A percentile compares a stretch with the other conserved stretches of the same genome.
Evolutionary conservation across 2,888 invertebrate species (phyloP).

Genomic region (Drosophila nr. perissopoda): DNA sequence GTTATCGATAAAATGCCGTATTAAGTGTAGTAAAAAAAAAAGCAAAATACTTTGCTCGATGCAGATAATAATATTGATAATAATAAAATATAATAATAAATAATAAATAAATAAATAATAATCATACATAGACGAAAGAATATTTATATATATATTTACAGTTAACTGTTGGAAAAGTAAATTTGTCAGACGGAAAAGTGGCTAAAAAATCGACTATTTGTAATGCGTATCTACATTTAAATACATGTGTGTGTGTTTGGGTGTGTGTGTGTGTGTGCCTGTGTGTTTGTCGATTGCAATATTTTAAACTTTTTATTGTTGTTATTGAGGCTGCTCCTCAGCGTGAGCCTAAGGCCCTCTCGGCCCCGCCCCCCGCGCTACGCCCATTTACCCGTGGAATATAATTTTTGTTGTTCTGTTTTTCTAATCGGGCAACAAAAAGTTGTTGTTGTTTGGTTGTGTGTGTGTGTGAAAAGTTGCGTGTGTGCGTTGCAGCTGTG

Average conservation of each 20-base stretch:
- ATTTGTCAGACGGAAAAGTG: not conserved
- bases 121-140: not conserved
- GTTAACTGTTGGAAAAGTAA: not conserved
- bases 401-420: constrained; percentile 44
- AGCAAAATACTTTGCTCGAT: no score
- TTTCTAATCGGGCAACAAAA: constrained; percentile 53
- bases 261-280: not conserved
- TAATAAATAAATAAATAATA: not conserved
- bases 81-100: no score
- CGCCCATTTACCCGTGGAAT: constrained; percentile 41
- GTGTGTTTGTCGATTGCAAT: constrained; percentile 39
- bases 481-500: constrained; percentile 69
- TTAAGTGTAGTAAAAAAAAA: no score
- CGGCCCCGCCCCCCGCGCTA: not conserved
- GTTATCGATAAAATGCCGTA: not conserved
- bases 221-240: constrained; percentile 2
- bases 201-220: constrained; percentile 2
- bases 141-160: not conserved
- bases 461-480: constrained; percentile 66
- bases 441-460: constrained; percentile 29
- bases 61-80: no score
- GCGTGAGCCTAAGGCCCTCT: not conserved
- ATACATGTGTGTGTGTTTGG: not conserved
- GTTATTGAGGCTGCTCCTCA: constrained; percentile 31
- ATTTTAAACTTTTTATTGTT: constrained; percentile 71